Conservation (phyloP, 2,113 vertebrate species). For the Notarius lentiginosus region DNA sequence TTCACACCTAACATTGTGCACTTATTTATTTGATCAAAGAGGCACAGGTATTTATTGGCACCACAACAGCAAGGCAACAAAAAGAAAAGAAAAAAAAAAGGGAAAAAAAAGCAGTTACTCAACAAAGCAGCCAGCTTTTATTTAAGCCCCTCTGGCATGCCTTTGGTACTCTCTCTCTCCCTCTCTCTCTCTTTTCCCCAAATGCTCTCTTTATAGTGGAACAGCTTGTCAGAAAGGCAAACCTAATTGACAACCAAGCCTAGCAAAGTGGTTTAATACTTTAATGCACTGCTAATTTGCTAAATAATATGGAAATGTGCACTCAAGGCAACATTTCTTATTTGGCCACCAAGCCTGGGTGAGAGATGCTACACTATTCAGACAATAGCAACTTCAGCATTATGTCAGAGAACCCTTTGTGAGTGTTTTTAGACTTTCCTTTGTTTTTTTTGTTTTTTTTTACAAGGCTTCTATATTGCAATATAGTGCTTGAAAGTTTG, state of each 20-base stretch:
- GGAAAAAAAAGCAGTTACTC: background rate
- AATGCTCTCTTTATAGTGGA: constrained; percentile 21
- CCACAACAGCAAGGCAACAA: background rate
- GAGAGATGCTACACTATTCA: background rate
- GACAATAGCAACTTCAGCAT: background rate
- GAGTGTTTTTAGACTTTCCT: background rate
- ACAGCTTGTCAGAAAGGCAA: constrained; percentile 28
- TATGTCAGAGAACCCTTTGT: background rate
- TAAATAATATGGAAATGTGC: constrained; percentile 27
- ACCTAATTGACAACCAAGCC: constrained; percentile 32
- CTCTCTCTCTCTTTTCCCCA: background rate
- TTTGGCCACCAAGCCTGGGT: background rate
- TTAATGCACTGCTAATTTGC: constrained; percentile 32
- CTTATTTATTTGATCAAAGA: background rate
- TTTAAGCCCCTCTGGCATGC: constrained; percentile 15
- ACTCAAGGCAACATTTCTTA: background rate
- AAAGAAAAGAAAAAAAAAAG: background rate
- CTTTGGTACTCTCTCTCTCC: constrained; percentile 3
- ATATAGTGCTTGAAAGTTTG: too few relatives aligned
- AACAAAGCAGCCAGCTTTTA: constrained; percentile 23
- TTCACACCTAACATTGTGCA: constrained; percentile 45
- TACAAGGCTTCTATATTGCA: background rate
- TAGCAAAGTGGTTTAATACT: constrained; percentile 35
- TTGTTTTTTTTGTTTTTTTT: too few relatives aligned
- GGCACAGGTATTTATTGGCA: background rate